Base-by-base conservation (phyloP, 2,888 invertebrate species). In the Ophion ellenae region DNA sequence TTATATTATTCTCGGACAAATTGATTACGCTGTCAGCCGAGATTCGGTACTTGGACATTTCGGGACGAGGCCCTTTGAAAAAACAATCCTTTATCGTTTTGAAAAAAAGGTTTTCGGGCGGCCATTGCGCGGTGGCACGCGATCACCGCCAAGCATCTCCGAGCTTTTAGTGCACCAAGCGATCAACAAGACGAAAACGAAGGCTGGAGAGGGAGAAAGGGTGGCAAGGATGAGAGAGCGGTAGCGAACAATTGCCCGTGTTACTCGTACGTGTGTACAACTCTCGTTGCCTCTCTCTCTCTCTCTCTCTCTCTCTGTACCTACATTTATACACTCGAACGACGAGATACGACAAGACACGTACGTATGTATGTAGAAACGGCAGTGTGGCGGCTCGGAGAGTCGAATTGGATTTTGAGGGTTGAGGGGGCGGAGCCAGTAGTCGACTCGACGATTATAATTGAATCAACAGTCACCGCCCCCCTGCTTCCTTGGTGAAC, bases 401-500 rank as follows among this genome's bases (percentile, higher is more conserved):
- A 90, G 88, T 90, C 89, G 90, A 90, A 91, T 92, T 91, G 92
- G 91, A 91, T 90, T 91, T 87, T 90, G 91, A 90, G 91, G 90
- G 86, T 85, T 88, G 89, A 87, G 89, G 28, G 91, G 92, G 93
- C 92, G 92, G 92, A 90, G 91, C 91, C 89, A 88, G 90, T 86
- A 88, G 90, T 88, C 89, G 89, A 87, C 88, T 90, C 90, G 90
- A 90, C 92, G 92, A 92, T 93, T 90, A 92, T 92, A 93, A 93
- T 93, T 93, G 92, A 93, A 93, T 93, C 93, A 93, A 92, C 93
- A 91, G 92, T 93, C 92, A 90, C 90, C 92, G 92, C 93, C 92
- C 91, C 24, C 24, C 32, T 91, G 88, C 89, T 90, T 90, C 88
- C 88, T 90, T 88, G 76, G 73, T 77, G 80, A 81, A 83, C 86